Evolutionary conservation across 2,888 invertebrate species (phyloP).

Genomic region (Aspidiotus rigidus): DNA sequence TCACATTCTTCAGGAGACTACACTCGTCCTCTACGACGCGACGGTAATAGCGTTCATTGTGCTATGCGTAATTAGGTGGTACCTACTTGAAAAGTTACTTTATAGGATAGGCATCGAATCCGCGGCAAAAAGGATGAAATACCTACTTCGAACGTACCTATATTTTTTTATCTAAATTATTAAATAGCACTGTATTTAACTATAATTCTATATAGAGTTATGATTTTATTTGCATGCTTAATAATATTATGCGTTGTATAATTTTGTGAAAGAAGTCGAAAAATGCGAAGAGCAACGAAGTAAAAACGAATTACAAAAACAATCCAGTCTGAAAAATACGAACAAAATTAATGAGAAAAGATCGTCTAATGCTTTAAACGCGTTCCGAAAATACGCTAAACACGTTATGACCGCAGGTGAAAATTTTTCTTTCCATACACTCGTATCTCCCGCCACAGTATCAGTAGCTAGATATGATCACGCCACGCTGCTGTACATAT

Average conservation of each 20-base stretch:
- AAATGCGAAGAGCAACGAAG: slow-evolving; percentile 27
- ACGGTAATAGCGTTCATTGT: too few relatives aligned
- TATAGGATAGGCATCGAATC: too few relatives aligned
- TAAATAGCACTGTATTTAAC: too few relatives aligned
- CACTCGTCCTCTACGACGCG: too few relatives aligned
- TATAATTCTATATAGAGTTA: too few relatives aligned
- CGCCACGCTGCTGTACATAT: slow-evolving; percentile 16
- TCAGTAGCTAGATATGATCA: slow-evolving; percentile 24
- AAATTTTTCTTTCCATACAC: neutral
- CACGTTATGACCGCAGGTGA: slow-evolving; percentile 33
- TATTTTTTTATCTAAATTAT: too few relatives aligned
- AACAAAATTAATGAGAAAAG: slow-evolving; percentile 31
- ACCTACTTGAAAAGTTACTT: too few relatives aligned
- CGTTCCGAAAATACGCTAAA: slow-evolving; percentile 32
- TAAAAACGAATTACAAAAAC: slow-evolving; percentile 31
- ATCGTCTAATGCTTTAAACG: slow-evolving; percentile 27
- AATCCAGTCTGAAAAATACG: slow-evolving; percentile 31
- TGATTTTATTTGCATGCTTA: neutral
- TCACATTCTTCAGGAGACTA: too few relatives aligned
- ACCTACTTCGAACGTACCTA: too few relatives aligned
- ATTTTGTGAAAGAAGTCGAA: slow-evolving; percentile 27
- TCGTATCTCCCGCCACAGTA: slow-evolving; percentile 14
- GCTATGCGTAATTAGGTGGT: too few relatives aligned
- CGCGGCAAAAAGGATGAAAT: too few relatives aligned
- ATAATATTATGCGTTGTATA: neutral